A percentile compares a stretch with the other conserved stretches of the same genome.
Conservation (phyloP, 2,113 vertebrate genomes). For the Zapus hudsonius region DNA sequence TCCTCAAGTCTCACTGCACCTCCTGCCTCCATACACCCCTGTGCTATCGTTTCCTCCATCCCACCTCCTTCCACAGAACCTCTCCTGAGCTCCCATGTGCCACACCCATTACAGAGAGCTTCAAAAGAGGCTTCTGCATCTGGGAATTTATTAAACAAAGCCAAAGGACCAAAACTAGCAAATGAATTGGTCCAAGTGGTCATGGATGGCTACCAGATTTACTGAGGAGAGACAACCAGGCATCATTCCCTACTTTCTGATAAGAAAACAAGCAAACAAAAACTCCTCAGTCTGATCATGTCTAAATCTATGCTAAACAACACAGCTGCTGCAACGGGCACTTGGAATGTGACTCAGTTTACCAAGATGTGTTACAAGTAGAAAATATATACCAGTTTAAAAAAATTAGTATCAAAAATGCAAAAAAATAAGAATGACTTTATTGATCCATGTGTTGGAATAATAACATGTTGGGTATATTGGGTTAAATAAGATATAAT, state of each 20-base stretch:
- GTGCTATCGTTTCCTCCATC: not conserved
- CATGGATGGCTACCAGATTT: not conserved
- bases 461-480: not conserved
- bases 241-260: not conserved
- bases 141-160: constrained; percentile 13
- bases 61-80: not conserved
- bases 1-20: not conserved
- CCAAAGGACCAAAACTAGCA: not conserved
- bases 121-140: not conserved
- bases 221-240: not conserved
- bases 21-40: not conserved
- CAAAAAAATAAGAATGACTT: not conserved
- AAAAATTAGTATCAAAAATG: not conserved
- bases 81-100: not conserved
- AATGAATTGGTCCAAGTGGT: not conserved
- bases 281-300: not conserved
- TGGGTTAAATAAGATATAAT: not conserved
- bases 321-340: not conserved
- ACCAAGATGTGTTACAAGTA: not conserved
- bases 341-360: not conserved
- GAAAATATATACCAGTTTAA: not conserved
- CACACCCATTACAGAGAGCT: not conserved
- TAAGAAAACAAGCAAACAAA: not conserved
- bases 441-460: not conserved
- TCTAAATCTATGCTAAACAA: not conserved